A percentile compares a stretch with the other conserved stretches of the same genome.
phyloP scores from a whole-genome alignment of 1,140 invertebrate genomes.

The Drosophila baimaii region DNA sequence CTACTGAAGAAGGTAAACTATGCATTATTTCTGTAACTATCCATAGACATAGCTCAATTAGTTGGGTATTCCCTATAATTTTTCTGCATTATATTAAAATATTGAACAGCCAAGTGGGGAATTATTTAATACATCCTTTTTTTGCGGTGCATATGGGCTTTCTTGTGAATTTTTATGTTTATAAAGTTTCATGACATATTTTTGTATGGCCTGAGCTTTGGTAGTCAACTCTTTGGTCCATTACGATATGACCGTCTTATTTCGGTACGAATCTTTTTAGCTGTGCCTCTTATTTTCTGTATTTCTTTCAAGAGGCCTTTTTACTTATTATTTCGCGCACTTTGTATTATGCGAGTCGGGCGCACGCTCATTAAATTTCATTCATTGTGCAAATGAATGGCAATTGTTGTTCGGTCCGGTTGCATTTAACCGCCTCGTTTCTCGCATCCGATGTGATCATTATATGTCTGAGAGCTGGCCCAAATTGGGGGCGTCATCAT shows the following conservation, averaged over 20 bases:
- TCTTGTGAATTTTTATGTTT: not conserved
- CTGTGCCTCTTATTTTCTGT: conserved; percentile 10
- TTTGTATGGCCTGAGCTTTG: conserved; percentile 25
- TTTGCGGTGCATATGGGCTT: not conserved
- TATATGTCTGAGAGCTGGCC: conserved; percentile 31
- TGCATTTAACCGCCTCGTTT: conserved; percentile 58
- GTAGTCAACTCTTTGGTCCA: not conserved
- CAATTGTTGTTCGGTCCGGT: conserved; percentile 53
- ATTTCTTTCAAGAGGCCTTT: conserved; percentile 26
- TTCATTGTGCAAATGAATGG: conserved; percentile 76
- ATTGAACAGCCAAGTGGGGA: not conserved
- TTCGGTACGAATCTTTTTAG: conserved; percentile 4
- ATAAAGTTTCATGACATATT: conserved; percentile 31
- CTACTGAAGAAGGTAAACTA: not conserved
- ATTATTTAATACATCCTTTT: not conserved
- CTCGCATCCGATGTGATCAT: conserved; percentile 28
- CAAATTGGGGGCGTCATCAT: conserved; percentile 45
- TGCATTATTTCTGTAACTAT: not conserved
- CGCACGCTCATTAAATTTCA: conserved; percentile 60
- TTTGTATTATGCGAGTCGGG: conserved; percentile 49
- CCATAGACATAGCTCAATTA: too few species aligned
- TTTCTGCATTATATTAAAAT: not conserved
- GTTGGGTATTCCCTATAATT: not conserved
- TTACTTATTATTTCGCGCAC: conserved; percentile 40
- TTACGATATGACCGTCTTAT: conserved; percentile 15